Conservation (phyloP, 2,113 vertebrate genomes). For the Platycercus adscitus region DNA sequence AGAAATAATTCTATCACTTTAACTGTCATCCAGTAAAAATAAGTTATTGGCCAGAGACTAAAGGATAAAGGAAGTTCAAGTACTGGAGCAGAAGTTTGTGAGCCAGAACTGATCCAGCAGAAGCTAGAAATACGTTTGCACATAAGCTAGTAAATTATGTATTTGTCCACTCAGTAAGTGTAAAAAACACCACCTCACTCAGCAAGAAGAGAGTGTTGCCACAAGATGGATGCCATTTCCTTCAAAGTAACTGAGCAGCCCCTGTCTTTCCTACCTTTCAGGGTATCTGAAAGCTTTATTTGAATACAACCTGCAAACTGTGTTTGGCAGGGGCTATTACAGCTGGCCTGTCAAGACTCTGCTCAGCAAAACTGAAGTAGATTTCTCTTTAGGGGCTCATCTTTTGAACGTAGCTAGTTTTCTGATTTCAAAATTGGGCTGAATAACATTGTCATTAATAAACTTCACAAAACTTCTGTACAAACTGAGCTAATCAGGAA, state of each 20-base stretch:
- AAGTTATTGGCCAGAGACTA: constrained; percentile 18
- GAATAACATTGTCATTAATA: neutral
- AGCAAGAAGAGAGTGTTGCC: neutral
- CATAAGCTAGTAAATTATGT: constrained; percentile 5
- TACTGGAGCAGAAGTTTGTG: constrained; percentile 39
- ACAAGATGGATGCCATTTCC: neutral
- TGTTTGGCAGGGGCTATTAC: neutral
- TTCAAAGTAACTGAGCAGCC: neutral
- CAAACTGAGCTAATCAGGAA: neutral
- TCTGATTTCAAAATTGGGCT: neutral
- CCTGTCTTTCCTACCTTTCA: neutral
- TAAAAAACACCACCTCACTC: neutral
- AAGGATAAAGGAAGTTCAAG: constrained; percentile 51
- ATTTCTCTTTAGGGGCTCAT: neutral
- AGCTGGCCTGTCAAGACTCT: neutral
- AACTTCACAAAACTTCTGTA: neutral
- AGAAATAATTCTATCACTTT: neutral
- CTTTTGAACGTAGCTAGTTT: neutral
- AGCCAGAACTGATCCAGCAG: constrained; percentile 54
- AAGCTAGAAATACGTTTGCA: constrained; percentile 34
- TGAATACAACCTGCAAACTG: neutral
- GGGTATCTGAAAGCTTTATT: neutral
- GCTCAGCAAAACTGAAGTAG: neutral
- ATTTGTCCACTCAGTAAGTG: neutral
- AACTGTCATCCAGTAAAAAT: constrained; percentile 42